Evolutionary conservation across 2,797 vertebrate genomes (phyloP).

Genomic region (Labeo calbasu): DNA sequence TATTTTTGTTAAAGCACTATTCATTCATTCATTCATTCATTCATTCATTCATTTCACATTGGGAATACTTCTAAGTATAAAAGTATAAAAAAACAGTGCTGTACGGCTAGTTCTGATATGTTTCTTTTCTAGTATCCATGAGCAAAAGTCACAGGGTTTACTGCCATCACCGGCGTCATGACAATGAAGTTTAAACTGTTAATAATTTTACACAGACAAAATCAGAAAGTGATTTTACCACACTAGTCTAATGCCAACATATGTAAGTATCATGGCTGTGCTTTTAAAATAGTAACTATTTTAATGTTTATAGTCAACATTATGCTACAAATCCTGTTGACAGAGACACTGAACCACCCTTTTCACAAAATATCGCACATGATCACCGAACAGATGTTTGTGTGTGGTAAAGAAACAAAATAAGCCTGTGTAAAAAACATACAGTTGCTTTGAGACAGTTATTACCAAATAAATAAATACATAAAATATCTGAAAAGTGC

Average conservation of each 20-base stretch:
- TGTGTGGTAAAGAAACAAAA: background rate
- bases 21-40: too few species aligned
- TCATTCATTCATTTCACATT: too few species aligned
- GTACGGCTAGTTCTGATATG: too few species aligned
- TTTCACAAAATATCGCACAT: background rate
- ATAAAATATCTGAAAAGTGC: background rate
- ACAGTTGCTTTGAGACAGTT: background rate
- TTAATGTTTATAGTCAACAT: background rate
- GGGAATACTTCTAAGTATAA: too few species aligned
- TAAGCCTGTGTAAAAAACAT: background rate
- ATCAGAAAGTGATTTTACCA: too few species aligned
- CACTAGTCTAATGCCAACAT: too few species aligned
- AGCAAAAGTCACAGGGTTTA: background rate
- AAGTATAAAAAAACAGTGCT: too few species aligned
- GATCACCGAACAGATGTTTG: background rate
- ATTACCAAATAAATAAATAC: too few species aligned
- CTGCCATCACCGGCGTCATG: background rate
- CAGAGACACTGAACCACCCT: background rate
- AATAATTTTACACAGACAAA: background rate
- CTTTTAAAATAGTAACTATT: background rate
- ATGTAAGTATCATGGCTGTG: background rate
- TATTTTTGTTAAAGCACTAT: too few species aligned
- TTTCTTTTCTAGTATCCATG: background rate
- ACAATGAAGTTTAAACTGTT: background rate
- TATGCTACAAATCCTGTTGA: background rate